phyloP scores from a whole-genome alignment of 2,797 vertebrate genomes.

The Pantherophis alleghaniensis region DNA sequence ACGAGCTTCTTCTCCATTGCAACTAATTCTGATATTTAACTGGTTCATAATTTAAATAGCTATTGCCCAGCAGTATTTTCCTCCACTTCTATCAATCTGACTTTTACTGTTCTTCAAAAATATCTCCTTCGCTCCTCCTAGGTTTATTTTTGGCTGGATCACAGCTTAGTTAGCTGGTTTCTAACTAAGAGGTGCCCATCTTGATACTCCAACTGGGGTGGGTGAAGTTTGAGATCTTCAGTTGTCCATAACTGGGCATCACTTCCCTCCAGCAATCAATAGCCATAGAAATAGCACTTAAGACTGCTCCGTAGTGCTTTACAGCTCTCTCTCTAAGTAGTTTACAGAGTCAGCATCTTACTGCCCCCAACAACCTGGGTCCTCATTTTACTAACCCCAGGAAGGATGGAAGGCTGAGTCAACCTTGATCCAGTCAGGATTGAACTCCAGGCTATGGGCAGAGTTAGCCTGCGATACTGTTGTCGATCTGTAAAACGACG shows the following conservation, averaged over 20 bases:
- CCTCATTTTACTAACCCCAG: not conserved
- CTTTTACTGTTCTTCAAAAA: too few species aligned
- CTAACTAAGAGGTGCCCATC: not conserved
- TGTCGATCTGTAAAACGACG: too few species aligned
- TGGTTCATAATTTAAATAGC: too few species aligned
- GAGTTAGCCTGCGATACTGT: not conserved
- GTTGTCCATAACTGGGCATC: not conserved
- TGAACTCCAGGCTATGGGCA: not conserved
- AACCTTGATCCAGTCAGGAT: not conserved
- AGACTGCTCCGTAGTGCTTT: not conserved
- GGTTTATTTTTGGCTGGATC: too few species aligned
- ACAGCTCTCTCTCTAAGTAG: too few species aligned
- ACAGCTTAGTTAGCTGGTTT: too few species aligned
- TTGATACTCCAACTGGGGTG: not conserved
- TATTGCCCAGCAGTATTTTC: too few species aligned
- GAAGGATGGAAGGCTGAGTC: not conserved
- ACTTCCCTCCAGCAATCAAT: not conserved
- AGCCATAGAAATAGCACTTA: not conserved
- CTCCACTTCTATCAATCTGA: too few species aligned
- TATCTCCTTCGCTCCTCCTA: too few species aligned
- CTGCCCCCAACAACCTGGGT: not conserved
- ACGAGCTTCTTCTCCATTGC: too few species aligned
- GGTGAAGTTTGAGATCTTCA: not conserved
- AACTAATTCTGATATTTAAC: too few species aligned
- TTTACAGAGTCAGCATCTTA: too few species aligned